Base-by-base conservation (phyloP, 2,113 vertebrate species). In the Marcusenius ussheri region DNA sequence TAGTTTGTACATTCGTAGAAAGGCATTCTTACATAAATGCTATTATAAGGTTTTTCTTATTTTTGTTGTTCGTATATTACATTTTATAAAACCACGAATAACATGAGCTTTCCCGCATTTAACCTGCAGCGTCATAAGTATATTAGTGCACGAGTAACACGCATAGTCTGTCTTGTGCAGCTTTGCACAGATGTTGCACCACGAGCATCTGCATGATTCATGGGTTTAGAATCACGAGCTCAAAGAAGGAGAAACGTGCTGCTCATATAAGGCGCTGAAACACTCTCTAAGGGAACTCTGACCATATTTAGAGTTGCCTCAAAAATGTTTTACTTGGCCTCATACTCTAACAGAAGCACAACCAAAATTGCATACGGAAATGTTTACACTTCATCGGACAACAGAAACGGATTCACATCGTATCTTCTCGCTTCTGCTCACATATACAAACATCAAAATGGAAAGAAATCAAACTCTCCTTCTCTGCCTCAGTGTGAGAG, bases 181-280 rank as follows among this genome's bases (percentile, higher is more conserved):
- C 74, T 80, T 39, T 80, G 74, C 74, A 80, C 35, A 80, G 74
- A 42, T 80, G 35, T 39, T 47, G 35, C 19, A 46, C 45, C 21
- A 46, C 21, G 42, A 84, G 83, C 83, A 83, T 84, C 42, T 84
- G 42, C 10, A n/a, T 84, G 83, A 84, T 84, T 84, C 83, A 47
- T 47, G 39, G 21, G 39, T 49, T 45, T n/a, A 92, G 42, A 87
- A 49, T 80, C 53, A 84, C 89, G 89, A 92, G 89, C 92, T 90
- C 90, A 90, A 90, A 53, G 42, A 42, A 45, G 58, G 47, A 89
- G 90, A 92, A 88, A 74, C 77, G 83, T 89, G 90, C 46, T 95
- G 96, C 92, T 95, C 96, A 95, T 96, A 96, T 96, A 96, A 95
- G 96, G 96, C 95, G 94, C 88, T 95, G 92, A 94, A 93, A 92